Evolutionary conservation across 1,140 invertebrate species (phyloP).

Genomic region (Lerema accius): DNA sequence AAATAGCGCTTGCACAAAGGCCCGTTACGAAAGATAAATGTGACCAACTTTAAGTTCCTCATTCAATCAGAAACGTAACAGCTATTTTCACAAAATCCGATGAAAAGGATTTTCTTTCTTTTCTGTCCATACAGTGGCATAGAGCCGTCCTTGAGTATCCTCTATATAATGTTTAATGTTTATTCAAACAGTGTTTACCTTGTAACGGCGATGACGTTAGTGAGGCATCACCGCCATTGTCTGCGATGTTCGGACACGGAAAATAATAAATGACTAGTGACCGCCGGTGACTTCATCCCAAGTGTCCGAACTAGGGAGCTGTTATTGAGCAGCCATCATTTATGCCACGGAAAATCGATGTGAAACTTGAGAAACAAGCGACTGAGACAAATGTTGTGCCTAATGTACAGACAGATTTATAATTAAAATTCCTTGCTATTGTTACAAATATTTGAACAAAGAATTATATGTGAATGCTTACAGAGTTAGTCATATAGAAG

Average conservation of each 20-base stretch:
- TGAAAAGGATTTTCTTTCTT: no score
- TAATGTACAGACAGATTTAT: not conserved
- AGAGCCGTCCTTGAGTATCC: not conserved
- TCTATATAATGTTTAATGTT: constrained; percentile 14
- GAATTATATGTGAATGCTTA: not conserved
- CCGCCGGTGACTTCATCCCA: constrained; percentile 18
- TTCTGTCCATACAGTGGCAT: no score
- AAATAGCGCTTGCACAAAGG: no score
- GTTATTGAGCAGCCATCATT: constrained; percentile 9
- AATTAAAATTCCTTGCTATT: not conserved
- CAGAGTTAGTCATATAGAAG: not conserved
- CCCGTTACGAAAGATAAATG: no score
- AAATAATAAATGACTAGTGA: constrained; percentile 14
- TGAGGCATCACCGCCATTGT: constrained; percentile 21
- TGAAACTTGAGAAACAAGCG: constrained; percentile 2
- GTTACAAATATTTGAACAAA: not conserved
- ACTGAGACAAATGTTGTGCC: not conserved
- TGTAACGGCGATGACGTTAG: constrained; percentile 16
- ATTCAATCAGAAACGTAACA: no score
- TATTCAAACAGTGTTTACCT: constrained; percentile 14
- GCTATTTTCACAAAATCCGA: no score
- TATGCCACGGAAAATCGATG: constrained; percentile 5
- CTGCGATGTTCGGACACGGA: constrained; percentile 18
- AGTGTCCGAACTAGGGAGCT: constrained; percentile 10
- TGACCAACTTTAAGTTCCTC: no score